Base-by-base conservation (phyloP, 2,113 vertebrate species). In the Neogobius melanostomus region DNA sequence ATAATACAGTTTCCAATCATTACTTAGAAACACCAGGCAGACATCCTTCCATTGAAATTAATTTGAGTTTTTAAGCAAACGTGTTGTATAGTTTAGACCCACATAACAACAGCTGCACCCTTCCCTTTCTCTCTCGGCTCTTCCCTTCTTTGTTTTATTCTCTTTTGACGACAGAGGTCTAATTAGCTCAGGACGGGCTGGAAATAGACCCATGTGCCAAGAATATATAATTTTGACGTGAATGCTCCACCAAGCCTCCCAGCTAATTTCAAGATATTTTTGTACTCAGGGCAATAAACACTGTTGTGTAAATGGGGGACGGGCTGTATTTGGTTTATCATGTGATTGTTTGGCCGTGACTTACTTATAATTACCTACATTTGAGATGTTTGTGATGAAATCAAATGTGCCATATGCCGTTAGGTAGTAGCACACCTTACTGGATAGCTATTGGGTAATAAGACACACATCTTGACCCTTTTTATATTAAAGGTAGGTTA, bases 181-280 rank as follows among this genome's bases (percentile, higher is more conserved):
- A 67, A 74, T 74, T 54, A 64, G 16, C n/a, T 44, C 15, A 45
- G 46, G 16, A 42, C 3, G 12, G 44, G 70, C 61, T 69, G 52
- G 53, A 69, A 69, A 65, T 69, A 78, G 47, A 53, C 10, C 54
- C 60, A 70, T 14, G 8, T 14, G 36, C 66, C 14, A 63, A 63
- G 56, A 71, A 60, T 56, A 72, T 11, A n/a, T 42, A 9, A 43
- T 62, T 62, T 52, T 15, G 42, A 43, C 16, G 36, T 63, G 8
- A 14, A 10, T 8, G 10, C 11, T 49, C 16, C 28, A 57, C 16
- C 21, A 48, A 59, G 67, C 49, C 42, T 28, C 16, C 9, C 46
- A 14, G 45, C 66, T 44, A 42, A 45, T 57, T 57, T 36, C 14
- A 60, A 46, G 43, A 48, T 64, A 17, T 64, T 47, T 64, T 21